phyloP scores from a whole-genome alignment of 2,888 invertebrate genomes.

The Malacosoma neustria region DNA sequence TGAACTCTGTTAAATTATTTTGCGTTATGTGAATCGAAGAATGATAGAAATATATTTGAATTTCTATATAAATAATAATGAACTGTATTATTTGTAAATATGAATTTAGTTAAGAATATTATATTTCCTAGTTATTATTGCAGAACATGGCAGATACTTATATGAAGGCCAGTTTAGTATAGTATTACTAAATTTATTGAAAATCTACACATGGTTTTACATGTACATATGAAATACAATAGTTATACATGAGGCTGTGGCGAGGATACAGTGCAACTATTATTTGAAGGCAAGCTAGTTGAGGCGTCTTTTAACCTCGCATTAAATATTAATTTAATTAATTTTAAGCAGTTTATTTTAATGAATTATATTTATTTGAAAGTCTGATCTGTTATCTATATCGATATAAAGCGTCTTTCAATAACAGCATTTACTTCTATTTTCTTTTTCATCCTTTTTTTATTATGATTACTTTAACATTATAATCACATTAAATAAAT shows the following conservation, averaged over 20 bases:
- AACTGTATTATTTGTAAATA: slow-evolving; percentile 80
- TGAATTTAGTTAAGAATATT: slow-evolving; percentile 76
- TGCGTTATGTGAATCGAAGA: slow-evolving; percentile 75
- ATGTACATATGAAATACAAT: slow-evolving; percentile 65
- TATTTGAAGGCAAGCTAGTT: slow-evolving; percentile 1
- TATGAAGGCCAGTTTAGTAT: slow-evolving; percentile 83
- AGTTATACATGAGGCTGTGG: slow-evolving; percentile 31
- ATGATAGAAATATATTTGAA: slow-evolving; percentile 75
- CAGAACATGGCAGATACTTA: slow-evolving; percentile 79
- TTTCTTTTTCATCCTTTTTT: too few species aligned
- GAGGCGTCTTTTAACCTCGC: not conserved
- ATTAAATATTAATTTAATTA: not conserved
- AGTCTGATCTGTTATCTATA: too few species aligned
- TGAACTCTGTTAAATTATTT: slow-evolving; percentile 76
- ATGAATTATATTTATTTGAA: not conserved
- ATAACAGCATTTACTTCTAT: too few species aligned
- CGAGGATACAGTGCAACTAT: slow-evolving; percentile 45
- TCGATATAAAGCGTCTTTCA: too few species aligned
- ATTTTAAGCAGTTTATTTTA: not conserved
- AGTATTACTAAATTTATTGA: slow-evolving; percentile 78
- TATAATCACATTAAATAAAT: too few species aligned
- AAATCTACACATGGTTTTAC: slow-evolving; percentile 74
- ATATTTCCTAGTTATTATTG: slow-evolving; percentile 70
- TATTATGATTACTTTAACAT: too few species aligned
- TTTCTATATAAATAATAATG: slow-evolving; percentile 70